Percentiles rank a stretch among this genome's conserved stretches.
These are phyloP conservation scores for Automeris io DNA, from an alignment of 2,888 invertebrate species.

Conservation along the genomic window DNA sequence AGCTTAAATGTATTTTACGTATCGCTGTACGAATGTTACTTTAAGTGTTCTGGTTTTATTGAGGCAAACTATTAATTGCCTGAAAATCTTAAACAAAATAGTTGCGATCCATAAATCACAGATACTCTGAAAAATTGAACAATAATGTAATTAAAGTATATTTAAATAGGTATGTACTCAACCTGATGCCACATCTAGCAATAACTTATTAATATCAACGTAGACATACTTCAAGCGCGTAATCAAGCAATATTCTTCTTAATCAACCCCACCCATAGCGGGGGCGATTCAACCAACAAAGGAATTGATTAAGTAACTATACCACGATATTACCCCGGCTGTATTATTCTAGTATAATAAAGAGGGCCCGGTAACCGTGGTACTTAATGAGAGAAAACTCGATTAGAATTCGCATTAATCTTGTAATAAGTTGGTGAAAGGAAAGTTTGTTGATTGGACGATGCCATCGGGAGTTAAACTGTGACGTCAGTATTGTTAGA, in stretches of 20 bases:
- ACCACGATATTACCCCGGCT: constrained; percentile 69
- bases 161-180: neutral
- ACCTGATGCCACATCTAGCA: constrained; percentile 27
- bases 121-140: too few species aligned
- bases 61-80: too few species aligned
- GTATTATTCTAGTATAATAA: constrained; percentile 74
- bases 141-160: too few species aligned
- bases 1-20: too few species aligned
- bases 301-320: constrained; percentile 77
- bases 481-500: constrained; percentile 6
- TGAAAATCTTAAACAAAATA: too few species aligned
- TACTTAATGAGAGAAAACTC: constrained; percentile 76
- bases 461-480: constrained; percentile 17
- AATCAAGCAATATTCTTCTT: constrained; percentile 77
- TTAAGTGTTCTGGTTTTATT: too few species aligned
- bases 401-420: constrained; percentile 76
- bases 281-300: constrained; percentile 74
- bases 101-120: too few species aligned
- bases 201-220: constrained; percentile 36
- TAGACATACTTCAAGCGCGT: constrained; percentile 63
- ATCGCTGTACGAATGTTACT: too few species aligned
- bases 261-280: constrained; percentile 73
- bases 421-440: constrained; percentile 55
- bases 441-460: constrained; percentile 58
- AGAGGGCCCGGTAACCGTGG: constrained; percentile 72